These are phyloP conservation scores for Centropus bengalensis DNA, from an alignment of 2,113 vertebrate genomes.

Conservation along the genomic window DNA sequence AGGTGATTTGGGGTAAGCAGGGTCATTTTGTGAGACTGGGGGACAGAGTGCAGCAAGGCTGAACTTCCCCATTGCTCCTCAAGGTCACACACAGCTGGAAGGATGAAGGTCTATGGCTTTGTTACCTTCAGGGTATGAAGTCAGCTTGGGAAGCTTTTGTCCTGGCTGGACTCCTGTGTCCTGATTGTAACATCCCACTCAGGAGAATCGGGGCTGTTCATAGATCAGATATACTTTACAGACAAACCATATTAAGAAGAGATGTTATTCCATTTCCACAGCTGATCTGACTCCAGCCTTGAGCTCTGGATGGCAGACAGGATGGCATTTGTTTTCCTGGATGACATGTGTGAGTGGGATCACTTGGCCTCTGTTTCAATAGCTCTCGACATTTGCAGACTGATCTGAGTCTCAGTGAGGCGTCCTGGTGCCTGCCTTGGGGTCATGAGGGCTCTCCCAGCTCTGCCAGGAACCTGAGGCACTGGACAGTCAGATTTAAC, in stretches of 20 bases:
- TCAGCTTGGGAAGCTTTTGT: background rate
- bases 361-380: background rate
- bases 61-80: background rate
- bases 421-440: background rate
- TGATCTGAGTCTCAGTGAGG: background rate
- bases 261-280: background rate
- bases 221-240: background rate
- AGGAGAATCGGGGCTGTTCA: background rate
- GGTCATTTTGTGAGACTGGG: background rate
- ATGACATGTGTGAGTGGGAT: background rate
- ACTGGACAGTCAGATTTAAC: background rate
- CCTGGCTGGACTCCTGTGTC: background rate
- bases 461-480: background rate
- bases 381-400: background rate
- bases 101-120: background rate
- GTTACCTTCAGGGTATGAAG: accelerated
- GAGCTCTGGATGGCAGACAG: background rate
- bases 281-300: background rate
- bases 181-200: background rate
- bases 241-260: background rate
- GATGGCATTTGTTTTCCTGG: background rate
- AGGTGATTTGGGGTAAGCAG: background rate
- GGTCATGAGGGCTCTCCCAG: background rate
- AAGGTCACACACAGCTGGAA: background rate
- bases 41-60: background rate